Evolutionary conservation across 1,140 invertebrate species (phyloP).

Genomic region (Anastatus disparis): DNA sequence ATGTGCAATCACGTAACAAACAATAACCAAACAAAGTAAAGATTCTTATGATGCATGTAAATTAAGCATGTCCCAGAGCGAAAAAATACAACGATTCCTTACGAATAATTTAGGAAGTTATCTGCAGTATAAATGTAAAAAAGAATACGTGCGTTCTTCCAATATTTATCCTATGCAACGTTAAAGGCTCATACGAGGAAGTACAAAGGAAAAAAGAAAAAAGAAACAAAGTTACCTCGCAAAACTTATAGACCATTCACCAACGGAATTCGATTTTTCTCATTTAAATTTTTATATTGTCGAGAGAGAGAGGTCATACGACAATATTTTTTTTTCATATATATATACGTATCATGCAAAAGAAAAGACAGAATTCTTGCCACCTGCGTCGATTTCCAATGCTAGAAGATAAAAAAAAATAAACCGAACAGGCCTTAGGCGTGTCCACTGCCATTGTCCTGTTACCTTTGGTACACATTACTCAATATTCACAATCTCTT

Average conservation of each 20-base stretch:
- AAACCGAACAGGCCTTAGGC: constrained; percentile 41
- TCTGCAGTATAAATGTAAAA: neutral
- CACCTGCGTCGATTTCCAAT: constrained; percentile 3
- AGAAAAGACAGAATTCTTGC: neutral
- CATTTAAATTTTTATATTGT: constrained; percentile 18
- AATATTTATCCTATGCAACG: too few species aligned
- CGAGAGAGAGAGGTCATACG: too few species aligned
- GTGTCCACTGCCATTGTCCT: constrained; percentile 50
- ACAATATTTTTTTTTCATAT: too few species aligned
- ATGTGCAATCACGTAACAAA: neutral
- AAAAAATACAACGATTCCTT: too few species aligned
- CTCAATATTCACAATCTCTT: constrained; percentile 43
- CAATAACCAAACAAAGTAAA: neutral
- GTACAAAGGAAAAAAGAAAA: neutral
- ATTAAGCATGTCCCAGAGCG: neutral
- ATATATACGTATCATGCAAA: neutral
- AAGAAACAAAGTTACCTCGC: neutral
- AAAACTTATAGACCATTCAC: neutral
- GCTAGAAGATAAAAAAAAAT: neutral
- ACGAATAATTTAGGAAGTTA: constrained; percentile 1
- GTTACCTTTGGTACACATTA: too few species aligned
- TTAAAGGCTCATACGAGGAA: neutral
- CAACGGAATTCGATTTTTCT: neutral
- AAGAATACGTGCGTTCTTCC: too few species aligned
- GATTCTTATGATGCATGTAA: neutral